Evolutionary conservation across 2,797 vertebrate genomes (phyloP).

Genomic region (Muscicapa striata): DNA sequence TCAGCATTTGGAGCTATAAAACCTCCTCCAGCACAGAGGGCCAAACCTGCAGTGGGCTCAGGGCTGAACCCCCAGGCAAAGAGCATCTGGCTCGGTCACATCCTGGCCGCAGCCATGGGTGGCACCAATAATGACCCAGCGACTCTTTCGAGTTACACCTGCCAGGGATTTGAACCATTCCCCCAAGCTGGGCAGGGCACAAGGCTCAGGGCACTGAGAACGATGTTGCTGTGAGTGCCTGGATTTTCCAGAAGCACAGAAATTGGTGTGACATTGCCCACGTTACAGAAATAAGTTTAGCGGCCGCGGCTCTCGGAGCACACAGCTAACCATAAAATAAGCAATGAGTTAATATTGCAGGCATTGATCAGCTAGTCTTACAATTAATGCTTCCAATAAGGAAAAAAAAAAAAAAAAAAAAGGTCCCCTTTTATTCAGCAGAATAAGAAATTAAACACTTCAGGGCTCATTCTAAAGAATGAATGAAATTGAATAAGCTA

Average conservation of each 20-base stretch:
- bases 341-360: conserved; percentile 84
- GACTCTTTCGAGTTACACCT: conserved; percentile 11
- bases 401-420: conserved; percentile 73
- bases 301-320: neutral
- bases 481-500: conserved; percentile 99
- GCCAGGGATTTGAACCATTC: conserved; percentile 1
- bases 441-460: conserved; percentile 99
- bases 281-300: conserved; percentile 32
- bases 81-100: neutral
- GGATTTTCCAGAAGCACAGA: neutral
- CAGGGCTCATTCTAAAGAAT: conserved; percentile 95
- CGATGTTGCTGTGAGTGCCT: rapidly evolving
- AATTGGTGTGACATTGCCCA: neutral
- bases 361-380: conserved; percentile 91
- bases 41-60: neutral
- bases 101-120: neutral
- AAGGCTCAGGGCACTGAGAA: neutral
- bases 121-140: neutral
- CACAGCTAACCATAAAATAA: conserved; percentile 70
- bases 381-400: conserved; percentile 88
- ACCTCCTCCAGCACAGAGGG: neutral
- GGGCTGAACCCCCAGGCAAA: neutral
- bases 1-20: neutral
- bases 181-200: neutral
- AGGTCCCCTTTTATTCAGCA: conserved; percentile 75